These are phyloP conservation scores for Axinella damicornis DNA, from an alignment of 37 sponge, comb jelly and placozoan genomes.

Conservation along the genomic window DNA sequence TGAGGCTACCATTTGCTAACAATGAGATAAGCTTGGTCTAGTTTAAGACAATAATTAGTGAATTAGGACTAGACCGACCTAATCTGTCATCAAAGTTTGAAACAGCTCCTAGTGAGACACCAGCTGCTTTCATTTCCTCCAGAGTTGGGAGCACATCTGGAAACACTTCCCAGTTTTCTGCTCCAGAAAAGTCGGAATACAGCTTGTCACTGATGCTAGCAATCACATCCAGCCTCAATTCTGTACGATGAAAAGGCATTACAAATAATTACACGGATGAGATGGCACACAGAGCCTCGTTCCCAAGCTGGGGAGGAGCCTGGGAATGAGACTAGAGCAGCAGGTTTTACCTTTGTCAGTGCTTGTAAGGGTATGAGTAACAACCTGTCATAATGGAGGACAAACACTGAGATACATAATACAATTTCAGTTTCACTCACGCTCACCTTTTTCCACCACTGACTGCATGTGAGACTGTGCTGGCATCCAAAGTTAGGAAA, in stretches of 20 bases:
- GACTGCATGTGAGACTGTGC: neutral
- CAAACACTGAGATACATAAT: no score
- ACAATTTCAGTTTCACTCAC: no score
- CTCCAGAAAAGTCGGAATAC: constrained; percentile 23
- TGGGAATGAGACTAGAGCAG: neutral
- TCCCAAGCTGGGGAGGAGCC: neutral
- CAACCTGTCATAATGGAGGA: constrained; percentile 3
- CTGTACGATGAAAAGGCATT: no score
- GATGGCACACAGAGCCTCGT: no score
- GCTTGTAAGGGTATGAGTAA: neutral
- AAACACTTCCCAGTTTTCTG: constrained; percentile 39
- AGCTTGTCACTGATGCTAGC: neutral
- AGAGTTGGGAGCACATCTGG: constrained; percentile 34
- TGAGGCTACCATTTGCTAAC: no score
- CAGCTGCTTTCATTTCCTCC: constrained; percentile 5
- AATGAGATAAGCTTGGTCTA: no score
- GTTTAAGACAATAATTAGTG: no score
- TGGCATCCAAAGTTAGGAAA: constrained; percentile 43
- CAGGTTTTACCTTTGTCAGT: constrained; percentile 14
- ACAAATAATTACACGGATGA: no score
- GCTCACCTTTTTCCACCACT: constrained; percentile 50
- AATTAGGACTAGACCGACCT: neutral
- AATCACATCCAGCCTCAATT: neutral
- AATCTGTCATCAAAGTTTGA: constrained; percentile 71
- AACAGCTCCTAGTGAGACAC: constrained; percentile 34